Evolutionary conservation across 2,797 vertebrate genomes (phyloP), one percentile per base, ranked within the genome.

Genomic region (Cyclopterus lumpus): DNA sequence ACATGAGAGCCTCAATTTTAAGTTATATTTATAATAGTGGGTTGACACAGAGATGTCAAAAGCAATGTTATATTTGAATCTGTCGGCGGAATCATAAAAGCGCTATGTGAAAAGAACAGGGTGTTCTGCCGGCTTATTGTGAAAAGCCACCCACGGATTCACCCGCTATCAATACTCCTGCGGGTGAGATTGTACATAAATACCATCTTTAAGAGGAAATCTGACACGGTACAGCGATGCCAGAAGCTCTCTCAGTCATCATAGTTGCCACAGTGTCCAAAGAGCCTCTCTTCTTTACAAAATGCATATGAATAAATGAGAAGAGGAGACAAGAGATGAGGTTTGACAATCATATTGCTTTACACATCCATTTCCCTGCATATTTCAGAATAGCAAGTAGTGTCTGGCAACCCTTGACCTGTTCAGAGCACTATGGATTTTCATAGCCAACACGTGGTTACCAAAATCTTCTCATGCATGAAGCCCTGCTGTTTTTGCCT

Each of bases 101-200:
- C 71, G 42, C 51, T 40, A 63, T 60, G 54, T 81, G 66, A 77
- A 84, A 67, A 81, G 78, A 88, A 87, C 73, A 83, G 60, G 44
- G 48, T 30, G 74, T 85, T 82, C 79, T 73, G 80, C 24, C 78
- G 83, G 73, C 83, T 83, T 91, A 88, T 86, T 91, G 92, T 69
- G n/a, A 80, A 83, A 86, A 86, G 71, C 80, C 90, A 62, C 84
- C 89, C 85, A 89, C 67, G n/a, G 66, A 82, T 81, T 81, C 65
- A 68, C 65, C 67, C 16, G 54, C 71, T 67, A 71, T 85, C 59
- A 65, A 40, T 83, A 71, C 80, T 87, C 78, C 84, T 84, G 68
- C 48, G 9, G 82, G 69, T 71, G 64, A 40, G 14, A 85, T 71
- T 73, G 26, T 64, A 60, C 60, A 70, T 67, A 80, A 82, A 67